Evolutionary conservation across 2,888 invertebrate genomes (phyloP).

Genomic region (Diaprepes abbreviatus): DNA sequence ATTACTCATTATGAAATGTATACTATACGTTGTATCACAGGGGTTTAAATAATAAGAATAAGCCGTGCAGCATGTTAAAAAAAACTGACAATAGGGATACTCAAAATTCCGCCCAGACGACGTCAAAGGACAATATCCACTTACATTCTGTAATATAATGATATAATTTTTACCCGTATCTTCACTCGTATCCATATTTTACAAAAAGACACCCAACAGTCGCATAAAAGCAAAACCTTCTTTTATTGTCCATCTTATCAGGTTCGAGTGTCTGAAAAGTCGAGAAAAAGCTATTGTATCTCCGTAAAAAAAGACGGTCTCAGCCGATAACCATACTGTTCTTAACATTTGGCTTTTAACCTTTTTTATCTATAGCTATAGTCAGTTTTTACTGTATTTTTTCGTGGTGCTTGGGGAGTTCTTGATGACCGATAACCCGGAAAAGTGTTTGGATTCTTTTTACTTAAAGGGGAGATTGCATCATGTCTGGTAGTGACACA

Average conservation of each 20-base stretch:
- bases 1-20: too few relatives aligned
- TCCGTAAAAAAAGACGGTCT: slow-evolving; percentile 36
- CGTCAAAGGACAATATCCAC: too few relatives aligned
- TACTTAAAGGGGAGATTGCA: slow-evolving; percentile 14
- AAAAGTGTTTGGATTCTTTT: slow-evolving; percentile 22
- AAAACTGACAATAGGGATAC: too few relatives aligned
- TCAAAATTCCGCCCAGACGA: too few relatives aligned
- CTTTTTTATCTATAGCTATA: slow-evolving; percentile 32
- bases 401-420: slow-evolving; percentile 23
- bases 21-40: too few relatives aligned
- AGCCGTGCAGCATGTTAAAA: too few relatives aligned
- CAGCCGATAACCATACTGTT: slow-evolving; percentile 31
- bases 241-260: slow-evolving; percentile 41
- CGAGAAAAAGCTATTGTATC: slow-evolving; percentile 34
- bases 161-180: not conserved
- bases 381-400: slow-evolving; percentile 25
- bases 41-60: too few relatives aligned
- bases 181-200: not conserved
- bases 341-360: slow-evolving; percentile 39
- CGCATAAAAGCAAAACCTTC: slow-evolving; percentile 31
- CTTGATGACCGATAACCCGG: slow-evolving; percentile 40
- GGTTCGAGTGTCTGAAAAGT: slow-evolving; percentile 32
- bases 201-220: slow-evolving; percentile 24
- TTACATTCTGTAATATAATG: not conserved
- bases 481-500: slow-evolving; percentile 6